These are phyloP conservation scores for Tachuris rubrigastra DNA, from an alignment of 2,113 vertebrate genomes.

Conservation along the genomic window DNA sequence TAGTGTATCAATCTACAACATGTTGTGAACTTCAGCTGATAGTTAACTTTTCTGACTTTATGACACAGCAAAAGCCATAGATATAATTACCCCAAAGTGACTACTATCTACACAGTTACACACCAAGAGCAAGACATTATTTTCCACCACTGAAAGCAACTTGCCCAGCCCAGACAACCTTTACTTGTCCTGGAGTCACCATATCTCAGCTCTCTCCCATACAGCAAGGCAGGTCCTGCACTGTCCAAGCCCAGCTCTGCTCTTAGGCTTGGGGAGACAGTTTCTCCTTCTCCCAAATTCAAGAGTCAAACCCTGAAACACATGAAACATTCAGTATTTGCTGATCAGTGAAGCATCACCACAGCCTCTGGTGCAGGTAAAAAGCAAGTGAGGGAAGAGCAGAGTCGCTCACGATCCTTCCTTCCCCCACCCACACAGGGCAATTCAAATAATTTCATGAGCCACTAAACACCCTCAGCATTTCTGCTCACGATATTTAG, in stretches of 20 bases:
- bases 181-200: background rate
- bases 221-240: background rate
- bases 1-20: background rate
- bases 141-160: background rate
- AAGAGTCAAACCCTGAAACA: background rate
- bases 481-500: background rate
- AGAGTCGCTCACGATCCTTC: background rate
- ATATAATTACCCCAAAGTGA: background rate
- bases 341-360: background rate
- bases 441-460: background rate
- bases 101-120: background rate
- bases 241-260: background rate
- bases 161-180: background rate
- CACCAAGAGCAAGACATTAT: fast-evolving
- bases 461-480: background rate
- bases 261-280: background rate
- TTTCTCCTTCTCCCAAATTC: background rate
- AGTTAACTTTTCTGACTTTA: background rate
- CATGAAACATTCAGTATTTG: fast-evolving
- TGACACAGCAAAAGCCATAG: background rate
- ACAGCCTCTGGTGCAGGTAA: background rate
- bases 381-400: background rate
- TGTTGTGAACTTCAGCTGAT: background rate
- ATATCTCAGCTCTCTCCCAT: background rate
- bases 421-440: background rate